phyloP scores from a whole-genome alignment of 1,140 invertebrate genomes.

The Apolygus lucorum region DNA sequence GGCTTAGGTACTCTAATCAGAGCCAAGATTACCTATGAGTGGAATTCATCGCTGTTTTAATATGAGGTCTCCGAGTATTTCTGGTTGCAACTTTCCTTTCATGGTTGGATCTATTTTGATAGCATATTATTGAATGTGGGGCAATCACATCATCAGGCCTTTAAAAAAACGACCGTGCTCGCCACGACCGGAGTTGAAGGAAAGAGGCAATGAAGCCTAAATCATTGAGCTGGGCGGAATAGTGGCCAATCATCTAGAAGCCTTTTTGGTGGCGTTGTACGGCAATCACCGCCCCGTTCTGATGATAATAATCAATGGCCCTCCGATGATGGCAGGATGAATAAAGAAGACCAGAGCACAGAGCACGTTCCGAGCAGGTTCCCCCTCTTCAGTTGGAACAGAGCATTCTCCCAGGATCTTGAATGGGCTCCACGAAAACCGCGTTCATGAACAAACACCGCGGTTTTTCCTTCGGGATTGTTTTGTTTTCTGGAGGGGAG shows the following conservation, averaged over 20 bases:
- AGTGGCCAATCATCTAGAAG: not conserved
- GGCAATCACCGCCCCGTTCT: not conserved
- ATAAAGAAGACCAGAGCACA: not conserved
- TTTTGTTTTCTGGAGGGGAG: not conserved
- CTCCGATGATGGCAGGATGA: not conserved
- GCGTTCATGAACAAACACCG: not conserved
- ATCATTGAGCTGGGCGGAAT: not conserved
- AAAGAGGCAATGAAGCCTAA: not conserved
- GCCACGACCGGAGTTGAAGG: not conserved
- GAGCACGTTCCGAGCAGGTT: not conserved
- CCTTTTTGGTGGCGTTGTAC: not conserved
- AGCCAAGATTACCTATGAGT: too few relatives aligned
- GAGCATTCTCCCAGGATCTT: not conserved
- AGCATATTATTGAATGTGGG: too few relatives aligned
- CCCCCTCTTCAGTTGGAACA: not conserved
- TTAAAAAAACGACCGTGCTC: too few relatives aligned
- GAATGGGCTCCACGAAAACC: not conserved
- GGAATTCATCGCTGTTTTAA: too few relatives aligned
- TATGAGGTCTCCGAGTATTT: too few relatives aligned
- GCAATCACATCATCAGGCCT: too few relatives aligned
- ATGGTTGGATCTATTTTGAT: too few relatives aligned
- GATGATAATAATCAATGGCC: conserved; percentile 1
- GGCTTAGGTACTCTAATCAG: too few relatives aligned
- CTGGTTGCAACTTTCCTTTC: too few relatives aligned
- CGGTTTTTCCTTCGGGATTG: not conserved